Conservation (phyloP, 2,797 vertebrate species). For the Cuniculus paca region DNA sequence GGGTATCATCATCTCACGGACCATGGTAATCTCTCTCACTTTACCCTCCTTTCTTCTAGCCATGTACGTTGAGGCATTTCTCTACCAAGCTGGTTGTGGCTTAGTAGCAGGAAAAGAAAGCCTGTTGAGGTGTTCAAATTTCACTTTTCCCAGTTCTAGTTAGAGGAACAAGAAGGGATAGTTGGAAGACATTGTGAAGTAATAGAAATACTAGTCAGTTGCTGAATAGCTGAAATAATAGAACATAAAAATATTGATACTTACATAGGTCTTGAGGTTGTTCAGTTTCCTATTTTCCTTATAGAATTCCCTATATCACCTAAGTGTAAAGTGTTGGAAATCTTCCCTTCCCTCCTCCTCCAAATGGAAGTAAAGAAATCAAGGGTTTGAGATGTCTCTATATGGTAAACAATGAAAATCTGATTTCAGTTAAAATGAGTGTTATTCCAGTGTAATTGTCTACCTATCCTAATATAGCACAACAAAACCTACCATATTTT, state of each 20-base stretch:
- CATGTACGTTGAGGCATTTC: neutral
- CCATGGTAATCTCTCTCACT: neutral
- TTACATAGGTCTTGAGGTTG: neutral
- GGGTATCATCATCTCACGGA: too few relatives aligned
- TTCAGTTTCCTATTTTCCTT: neutral
- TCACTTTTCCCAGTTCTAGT: neutral
- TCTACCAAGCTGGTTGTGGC: neutral
- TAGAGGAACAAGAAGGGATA: conserved; percentile 24
- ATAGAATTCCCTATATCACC: neutral
- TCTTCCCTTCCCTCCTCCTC: neutral
- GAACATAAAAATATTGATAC: neutral
- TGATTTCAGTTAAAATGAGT: conserved; percentile 59
- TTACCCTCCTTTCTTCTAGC: neutral
- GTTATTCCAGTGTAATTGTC: neutral
- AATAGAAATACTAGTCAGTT: neutral
- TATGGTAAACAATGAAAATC: conserved; percentile 36
- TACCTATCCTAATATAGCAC: neutral
- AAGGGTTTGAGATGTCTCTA: neutral
- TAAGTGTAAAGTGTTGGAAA: neutral
- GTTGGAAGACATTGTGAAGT: neutral
- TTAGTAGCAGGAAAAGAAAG: neutral
- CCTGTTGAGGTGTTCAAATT: neutral
- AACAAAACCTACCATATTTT: neutral
- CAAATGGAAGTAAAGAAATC: conserved; percentile 40
- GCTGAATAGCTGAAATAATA: neutral